Evolutionary conservation across 2,888 invertebrate species (phyloP).

Genomic region (Eupithecia tripunctaria): DNA sequence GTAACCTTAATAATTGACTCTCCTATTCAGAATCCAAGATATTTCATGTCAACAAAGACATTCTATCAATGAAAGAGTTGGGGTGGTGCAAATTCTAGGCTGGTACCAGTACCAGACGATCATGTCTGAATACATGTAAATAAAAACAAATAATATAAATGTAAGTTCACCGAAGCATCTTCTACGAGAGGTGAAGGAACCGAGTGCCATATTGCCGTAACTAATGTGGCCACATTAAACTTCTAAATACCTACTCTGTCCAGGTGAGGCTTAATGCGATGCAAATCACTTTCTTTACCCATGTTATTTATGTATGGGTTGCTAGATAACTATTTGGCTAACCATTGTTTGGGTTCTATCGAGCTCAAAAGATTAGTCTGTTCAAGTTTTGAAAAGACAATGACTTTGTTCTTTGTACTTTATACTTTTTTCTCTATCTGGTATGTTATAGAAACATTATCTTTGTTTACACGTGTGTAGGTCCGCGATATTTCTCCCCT

Average conservation of each 20-base stretch:
- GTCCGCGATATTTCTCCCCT: neutral
- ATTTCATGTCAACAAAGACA: no score
- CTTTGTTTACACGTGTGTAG: neutral
- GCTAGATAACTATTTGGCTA: conserved; percentile 4
- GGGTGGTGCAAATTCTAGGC: no score
- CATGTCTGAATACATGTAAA: no score
- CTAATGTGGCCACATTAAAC: conserved; percentile 47
- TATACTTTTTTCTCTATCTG: neutral
- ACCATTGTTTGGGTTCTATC: conserved; percentile 3
- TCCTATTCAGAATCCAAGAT: no score
- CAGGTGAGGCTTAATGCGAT: conserved; percentile 8
- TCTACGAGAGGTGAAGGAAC: conserved; percentile 61
- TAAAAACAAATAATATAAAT: neutral
- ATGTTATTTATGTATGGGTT: conserved; percentile 3
- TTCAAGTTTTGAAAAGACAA: neutral
- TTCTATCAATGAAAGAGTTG: no score
- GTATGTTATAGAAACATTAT: conserved; percentile 3
- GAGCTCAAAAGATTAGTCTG: neutral
- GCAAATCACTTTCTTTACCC: conserved; percentile 18
- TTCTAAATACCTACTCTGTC: conserved; percentile 24
- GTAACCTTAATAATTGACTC: neutral
- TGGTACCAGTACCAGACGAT: no score
- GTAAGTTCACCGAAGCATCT: conserved; percentile 23
- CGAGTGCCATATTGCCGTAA: conserved; percentile 48
- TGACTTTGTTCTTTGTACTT: neutral